phyloP scores from a whole-genome alignment of 2,113 vertebrate genomes.

The Pithys albifrons region DNA sequence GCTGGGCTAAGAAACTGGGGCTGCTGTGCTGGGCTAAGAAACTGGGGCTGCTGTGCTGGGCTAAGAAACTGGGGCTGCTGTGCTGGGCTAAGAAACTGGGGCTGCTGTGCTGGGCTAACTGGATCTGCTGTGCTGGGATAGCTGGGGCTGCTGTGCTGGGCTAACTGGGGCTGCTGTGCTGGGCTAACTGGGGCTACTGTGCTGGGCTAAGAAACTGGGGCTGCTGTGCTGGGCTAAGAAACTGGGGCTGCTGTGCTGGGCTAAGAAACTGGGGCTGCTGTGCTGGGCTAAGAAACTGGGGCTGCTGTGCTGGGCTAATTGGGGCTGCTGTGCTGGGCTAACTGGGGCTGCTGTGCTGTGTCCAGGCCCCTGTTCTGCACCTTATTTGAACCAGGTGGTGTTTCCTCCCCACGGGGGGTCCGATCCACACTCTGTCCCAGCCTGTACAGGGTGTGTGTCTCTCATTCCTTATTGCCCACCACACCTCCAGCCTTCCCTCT shows the following conservation, averaged over 20 bases:
- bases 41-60: not conserved
- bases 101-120: too few species aligned
- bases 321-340: not conserved
- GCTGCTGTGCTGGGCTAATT: too few species aligned
- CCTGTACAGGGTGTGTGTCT: rapidly evolving
- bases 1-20: not conserved
- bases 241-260: too few species aligned
- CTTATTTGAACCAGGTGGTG: not conserved
- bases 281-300: too few species aligned
- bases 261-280: not conserved
- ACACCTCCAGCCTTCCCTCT: not conserved
- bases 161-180: too few species aligned
- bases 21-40: not conserved
- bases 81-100: not conserved
- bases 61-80: not conserved
- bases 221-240: too few species aligned
- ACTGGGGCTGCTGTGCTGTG: not conserved
- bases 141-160: too few species aligned
- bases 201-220: too few species aligned
- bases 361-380: not conserved
- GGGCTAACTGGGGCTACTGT: too few species aligned
- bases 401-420: rapidly evolving
- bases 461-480: not conserved
- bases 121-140: too few species aligned
- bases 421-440: rapidly evolving